Evolutionary conservation across 1,140 invertebrate species (phyloP), one percentile per base, ranked within the genome.

Genomic region (Lycorma delicatula): DNA sequence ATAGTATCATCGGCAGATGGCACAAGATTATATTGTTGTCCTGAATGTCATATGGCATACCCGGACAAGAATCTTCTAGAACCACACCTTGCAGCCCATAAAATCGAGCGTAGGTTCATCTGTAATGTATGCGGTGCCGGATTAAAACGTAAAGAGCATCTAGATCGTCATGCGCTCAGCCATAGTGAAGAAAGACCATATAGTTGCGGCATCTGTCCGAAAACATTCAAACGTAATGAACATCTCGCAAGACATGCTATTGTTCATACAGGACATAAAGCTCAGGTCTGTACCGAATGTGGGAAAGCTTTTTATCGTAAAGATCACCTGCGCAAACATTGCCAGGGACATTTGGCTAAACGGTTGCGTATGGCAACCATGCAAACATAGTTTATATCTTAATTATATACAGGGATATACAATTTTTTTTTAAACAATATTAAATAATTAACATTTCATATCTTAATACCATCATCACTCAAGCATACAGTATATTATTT

Each of bases 71-170:
- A 86, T 48, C 67, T 89, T 16, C 72, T 91, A 3, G 87, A 91
- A 65, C 85, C 90, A 55, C 87, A 91, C 71, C 70, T 90, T 12
- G 77, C 88, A 13, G 86, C 86, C 2, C 88, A 91, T 68, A 89
- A 67, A 60, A 62, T 64, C 31, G 64, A 64, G 41, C 59, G 64
- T 16, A 50, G 82, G 66, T 91, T 89, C 65, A 86, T 91, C 20
- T 91, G 87, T 71, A 87, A 89, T 67, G 89, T 90, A 25, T 91
- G 88, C 63, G 88, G 89, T 56, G 87, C 86, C 16, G 87, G 86
- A 7, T 70, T 91, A 6, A 90, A 91, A 58, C 63, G 71, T 11
- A 72, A 72, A 59, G 71, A 72, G 48, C 71, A 72, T 48, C 58
- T 72, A 16, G 69, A 71, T 47, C 58, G 70, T 41, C 71, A 72